Conservation (phyloP, 2,888 invertebrate genomes). For the Acronicta psi region DNA sequence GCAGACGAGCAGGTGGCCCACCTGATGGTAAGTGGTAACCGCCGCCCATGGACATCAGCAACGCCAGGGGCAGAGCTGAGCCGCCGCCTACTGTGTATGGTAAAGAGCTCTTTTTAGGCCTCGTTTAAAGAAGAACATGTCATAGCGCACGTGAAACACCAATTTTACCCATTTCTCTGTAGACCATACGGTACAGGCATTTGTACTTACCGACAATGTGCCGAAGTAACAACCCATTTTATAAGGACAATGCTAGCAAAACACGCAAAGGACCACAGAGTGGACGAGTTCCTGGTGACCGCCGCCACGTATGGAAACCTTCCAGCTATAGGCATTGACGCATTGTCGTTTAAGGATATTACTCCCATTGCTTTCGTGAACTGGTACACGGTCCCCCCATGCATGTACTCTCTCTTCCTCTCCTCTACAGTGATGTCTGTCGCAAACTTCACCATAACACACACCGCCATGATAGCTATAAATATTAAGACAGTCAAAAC, state of each 20-base stretch:
- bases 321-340: constrained; percentile 50
- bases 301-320: constrained; percentile 80
- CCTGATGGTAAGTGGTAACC: no score
- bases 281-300: constrained; percentile 68
- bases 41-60: no score
- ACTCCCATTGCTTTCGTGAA: constrained; percentile 71
- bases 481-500: constrained; percentile 71
- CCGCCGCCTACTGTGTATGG: no score
- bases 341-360: constrained; percentile 67
- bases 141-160: no score
- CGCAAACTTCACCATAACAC: constrained; percentile 84
- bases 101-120: no score
- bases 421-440: constrained; percentile 78
- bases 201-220: constrained; percentile 71
- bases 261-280: constrained; percentile 74
- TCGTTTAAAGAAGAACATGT: no score
- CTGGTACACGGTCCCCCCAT: constrained; percentile 59
- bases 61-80: no score
- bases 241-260: constrained; percentile 77
- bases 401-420: constrained; percentile 61
- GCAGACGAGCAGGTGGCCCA: no score
- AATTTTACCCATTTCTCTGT: no score
- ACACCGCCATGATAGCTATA: constrained; percentile 77
- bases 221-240: constrained; percentile 79
- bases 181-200: no score